These are phyloP conservation scores for Masnerella sp. DNA, from an alignment of 2,888 invertebrate species.

Conservation along the genomic window DNA sequence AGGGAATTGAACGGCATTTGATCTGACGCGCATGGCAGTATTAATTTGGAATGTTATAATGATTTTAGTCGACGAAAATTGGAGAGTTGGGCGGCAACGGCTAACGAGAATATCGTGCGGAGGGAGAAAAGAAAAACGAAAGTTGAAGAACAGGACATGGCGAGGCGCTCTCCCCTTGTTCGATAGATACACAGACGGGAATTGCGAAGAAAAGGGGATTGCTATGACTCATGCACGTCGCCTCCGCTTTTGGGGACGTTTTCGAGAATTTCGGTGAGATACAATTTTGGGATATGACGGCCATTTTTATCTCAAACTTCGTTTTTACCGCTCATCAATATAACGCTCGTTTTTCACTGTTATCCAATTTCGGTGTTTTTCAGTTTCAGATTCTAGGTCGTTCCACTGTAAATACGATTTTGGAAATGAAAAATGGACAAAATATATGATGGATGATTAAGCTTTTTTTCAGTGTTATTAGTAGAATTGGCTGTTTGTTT, in stretches of 20 bases:
- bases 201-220: conserved; percentile 66
- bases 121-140: conserved; percentile 70
- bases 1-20: conserved; percentile 52
- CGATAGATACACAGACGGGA: conserved; percentile 70
- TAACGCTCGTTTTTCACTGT: not conserved
- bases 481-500: no score
- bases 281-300: conserved; percentile 65
- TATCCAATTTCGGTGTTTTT: not conserved
- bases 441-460: no score
- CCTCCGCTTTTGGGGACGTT: conserved; percentile 73
- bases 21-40: conserved; percentile 66
- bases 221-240: conserved; percentile 74
- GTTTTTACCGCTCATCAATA: conserved; percentile 1
- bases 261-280: conserved; percentile 73
- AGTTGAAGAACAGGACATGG: conserved; percentile 69
- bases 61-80: conserved; percentile 67
- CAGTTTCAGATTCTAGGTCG: no score
- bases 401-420: no score
- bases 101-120: conserved; percentile 68
- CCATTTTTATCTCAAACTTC: conserved; percentile 16
- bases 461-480: no score
- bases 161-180: conserved; percentile 69
- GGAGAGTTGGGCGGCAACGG: conserved; percentile 57
- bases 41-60: conserved; percentile 72
- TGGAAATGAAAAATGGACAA: no score